Base-by-base conservation (phyloP, 2,113 vertebrate genomes). In the Terrapene triunguis region DNA sequence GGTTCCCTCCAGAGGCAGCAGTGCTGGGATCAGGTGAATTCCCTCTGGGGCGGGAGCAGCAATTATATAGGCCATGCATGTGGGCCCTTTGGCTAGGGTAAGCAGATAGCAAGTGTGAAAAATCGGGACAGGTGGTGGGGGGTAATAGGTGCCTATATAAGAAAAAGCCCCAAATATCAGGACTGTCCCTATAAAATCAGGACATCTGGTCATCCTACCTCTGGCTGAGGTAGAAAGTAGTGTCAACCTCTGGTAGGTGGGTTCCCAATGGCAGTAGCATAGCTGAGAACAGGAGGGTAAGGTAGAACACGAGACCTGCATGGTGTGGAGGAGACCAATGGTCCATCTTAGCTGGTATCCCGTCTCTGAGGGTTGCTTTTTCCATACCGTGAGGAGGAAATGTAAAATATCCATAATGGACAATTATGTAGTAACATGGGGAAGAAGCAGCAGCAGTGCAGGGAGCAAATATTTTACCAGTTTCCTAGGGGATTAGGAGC, bases 401-500 rank as follows among this genome's bases (percentile, higher is more conserved):
- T 0, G 0, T 19, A 53, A 72, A 84, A 27, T 0, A 0, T 35
- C 25, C 42, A 44, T 44, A 44, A 78, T 29, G 12, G 22, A 47
- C 74, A 78, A 24, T 47, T 32, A 17, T 59, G 44, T 0, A 2
- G 35, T 42, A 32, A 12, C 0, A 0, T 13, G 29, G 35, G 78
- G 53, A 78, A 87, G 81, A 81, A 57, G 29, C 1, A 54, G 72
- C 72, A 94, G 85, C 48, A 86, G 82, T 9, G 3, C 59, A 90
- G 83, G n/a, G 88, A 80, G 2, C 29, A 62, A 80, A 5, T 47
- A 44, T 85, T 94, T 82, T 88, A 59, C 44, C 83, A 92, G 90
- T 83, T 80, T 74, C 42, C 74, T 78, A 35, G 29, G 96, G 94
- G 88, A 86, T 65, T 94, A 96, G 85, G 88, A 84, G 89, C 59